Evolutionary conservation across 2,797 vertebrate genomes (phyloP).

Genomic region (Babyrousa celebensis): DNA sequence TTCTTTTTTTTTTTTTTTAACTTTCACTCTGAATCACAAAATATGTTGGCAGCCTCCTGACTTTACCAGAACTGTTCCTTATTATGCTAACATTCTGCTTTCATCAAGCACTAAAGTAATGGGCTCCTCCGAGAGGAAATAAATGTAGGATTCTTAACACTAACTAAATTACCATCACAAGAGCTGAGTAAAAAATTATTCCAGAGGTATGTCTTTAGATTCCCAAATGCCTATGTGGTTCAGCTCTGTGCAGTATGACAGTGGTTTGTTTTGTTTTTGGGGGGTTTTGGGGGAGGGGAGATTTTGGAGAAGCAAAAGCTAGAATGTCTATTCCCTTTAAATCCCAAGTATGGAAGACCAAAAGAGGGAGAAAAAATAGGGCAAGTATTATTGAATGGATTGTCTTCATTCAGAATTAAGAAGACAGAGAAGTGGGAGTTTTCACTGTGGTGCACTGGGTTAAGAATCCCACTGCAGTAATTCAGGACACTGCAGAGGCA

Average conservation of each 20-base stretch:
- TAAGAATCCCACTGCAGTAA: too few species aligned
- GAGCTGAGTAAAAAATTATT: background rate
- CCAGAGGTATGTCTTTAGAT: background rate
- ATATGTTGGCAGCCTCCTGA: constrained; percentile 37
- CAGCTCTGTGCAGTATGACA: background rate
- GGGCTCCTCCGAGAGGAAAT: background rate
- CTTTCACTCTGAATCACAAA: background rate
- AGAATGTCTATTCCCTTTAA: background rate
- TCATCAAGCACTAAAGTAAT: background rate
- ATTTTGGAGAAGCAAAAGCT: background rate
- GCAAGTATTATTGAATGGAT: background rate
- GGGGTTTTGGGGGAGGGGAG: background rate
- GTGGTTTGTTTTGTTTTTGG: background rate
- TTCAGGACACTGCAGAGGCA: too few species aligned
- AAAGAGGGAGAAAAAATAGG: background rate
- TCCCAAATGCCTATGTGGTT: background rate
- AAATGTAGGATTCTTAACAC: background rate
- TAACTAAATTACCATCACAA: background rate
- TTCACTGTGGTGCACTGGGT: too few species aligned
- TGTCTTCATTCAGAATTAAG: background rate
- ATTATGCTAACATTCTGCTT: background rate
- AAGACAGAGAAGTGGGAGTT: background rate
- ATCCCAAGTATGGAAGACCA: background rate
- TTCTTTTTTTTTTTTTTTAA: background rate
- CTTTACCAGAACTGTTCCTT: background rate